Evolutionary conservation across 2,888 invertebrate species (phyloP).

Genomic region (Volucella inflata): DNA sequence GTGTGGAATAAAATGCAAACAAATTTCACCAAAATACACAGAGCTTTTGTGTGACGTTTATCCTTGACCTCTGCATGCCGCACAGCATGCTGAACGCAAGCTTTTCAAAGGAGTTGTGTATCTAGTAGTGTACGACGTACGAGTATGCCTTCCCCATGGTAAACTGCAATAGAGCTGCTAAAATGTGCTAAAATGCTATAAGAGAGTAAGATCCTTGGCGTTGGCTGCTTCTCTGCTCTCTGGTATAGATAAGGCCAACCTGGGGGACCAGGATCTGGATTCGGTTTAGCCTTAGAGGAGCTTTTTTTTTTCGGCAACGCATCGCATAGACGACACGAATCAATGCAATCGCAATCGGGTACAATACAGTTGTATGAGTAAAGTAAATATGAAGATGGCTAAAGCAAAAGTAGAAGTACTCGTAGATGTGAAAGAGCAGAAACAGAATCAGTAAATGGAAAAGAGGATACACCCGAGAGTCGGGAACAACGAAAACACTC

Average conservation of each 20-base stretch:
- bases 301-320: conserved; percentile 56
- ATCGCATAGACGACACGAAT: conserved; percentile 18
- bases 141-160: too few relatives aligned
- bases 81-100: conserved; percentile 36
- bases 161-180: too few relatives aligned
- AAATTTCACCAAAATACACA: conserved; percentile 30
- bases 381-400: too few relatives aligned
- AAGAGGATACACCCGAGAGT: not conserved
- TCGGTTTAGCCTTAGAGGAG: conserved; percentile 43
- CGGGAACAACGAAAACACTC: conserved; percentile 40
- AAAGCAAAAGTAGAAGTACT: conserved; percentile 5
- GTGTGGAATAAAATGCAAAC: conserved; percentile 25
- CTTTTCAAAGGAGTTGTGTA: not conserved
- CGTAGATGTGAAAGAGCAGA: not conserved
- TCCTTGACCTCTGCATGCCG: conserved; percentile 68
- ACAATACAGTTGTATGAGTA: too few relatives aligned
- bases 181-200: too few relatives aligned
- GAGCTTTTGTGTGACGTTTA: conserved; percentile 58
- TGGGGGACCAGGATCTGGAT: not conserved
- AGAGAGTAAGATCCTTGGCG: too few relatives aligned
- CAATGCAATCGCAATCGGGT: conserved; percentile 24
- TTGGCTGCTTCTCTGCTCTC: too few relatives aligned
- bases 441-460: not conserved
- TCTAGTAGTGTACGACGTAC: too few relatives aligned
- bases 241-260: too few relatives aligned